Base-by-base conservation (phyloP, 2,797 vertebrate genomes). In the Simalia tracyae region DNA sequence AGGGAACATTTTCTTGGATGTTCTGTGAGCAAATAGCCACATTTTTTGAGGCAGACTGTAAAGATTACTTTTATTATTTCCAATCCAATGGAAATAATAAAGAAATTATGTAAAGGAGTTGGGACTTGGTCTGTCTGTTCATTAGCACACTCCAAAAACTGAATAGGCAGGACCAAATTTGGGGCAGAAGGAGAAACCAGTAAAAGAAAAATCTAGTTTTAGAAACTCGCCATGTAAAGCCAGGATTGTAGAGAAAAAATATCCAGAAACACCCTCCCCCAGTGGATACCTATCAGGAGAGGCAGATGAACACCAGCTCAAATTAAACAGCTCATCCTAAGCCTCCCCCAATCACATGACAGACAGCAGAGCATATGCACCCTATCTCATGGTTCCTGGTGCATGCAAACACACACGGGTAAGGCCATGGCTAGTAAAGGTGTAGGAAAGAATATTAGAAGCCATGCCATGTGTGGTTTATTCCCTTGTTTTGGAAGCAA, bases 11-110 rank as follows among this genome's bases (percentile, higher is more conserved):
- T 3, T 72, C 2, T 11, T 46, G 7, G 91, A 4, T 0, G 0
- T 66, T 46, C 60, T 84, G 85, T 61, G 17, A 0, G 0, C 1
- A 68, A 76, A 57, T 46, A 50, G 19, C n/a, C 4, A 84, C 59
- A 63, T 0, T 0, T 54, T 3, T 8, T 88, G 2, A 57, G 86
- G 54, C 42, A 92, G 84, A 19, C 46, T 72, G 8, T 68, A 10
- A 81, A 46, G 42, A 11, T 81, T 81, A 24, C 24, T 76, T 76
- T 76, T 81, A 46, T 81, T 76, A 76, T 76, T 36, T 76, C 72
- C 1, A 17, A 76, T 76, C 72, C 36, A 76, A 4, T 42, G 72
- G 36, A 42, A 3, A 1, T 42, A 42, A 17, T 17, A 4, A 76
- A 76, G 36, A 42, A 76, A 76, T 42, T 76, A 76, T 22, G 17